Conservation (phyloP, 2,797 vertebrate genomes). For the Rhadinocentrus ornatus region DNA sequence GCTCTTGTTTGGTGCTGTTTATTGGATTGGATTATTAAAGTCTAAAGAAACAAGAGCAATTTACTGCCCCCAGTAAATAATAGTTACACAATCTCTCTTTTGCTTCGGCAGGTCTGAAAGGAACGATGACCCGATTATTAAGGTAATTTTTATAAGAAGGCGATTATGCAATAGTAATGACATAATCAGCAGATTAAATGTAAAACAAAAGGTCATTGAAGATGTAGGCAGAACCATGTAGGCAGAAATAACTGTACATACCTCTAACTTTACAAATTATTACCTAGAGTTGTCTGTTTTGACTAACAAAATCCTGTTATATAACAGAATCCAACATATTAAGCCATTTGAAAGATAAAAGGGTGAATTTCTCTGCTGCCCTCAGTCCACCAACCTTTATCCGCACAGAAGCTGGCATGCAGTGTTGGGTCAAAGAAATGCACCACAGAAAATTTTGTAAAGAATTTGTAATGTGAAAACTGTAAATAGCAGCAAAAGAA, state of each 20-base stretch:
- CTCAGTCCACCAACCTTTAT: neutral
- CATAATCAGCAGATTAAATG: conserved; percentile 60
- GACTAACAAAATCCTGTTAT: neutral
- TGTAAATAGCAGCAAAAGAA: neutral
- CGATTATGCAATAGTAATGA: conserved; percentile 60
- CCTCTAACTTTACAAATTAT: conserved; percentile 1
- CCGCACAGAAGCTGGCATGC: neutral
- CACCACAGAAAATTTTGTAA: neutral
- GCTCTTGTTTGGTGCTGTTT: no score
- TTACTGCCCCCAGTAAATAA: neutral
- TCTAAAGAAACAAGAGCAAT: no score
- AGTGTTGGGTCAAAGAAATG: neutral
- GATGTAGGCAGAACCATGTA: conserved; percentile 51
- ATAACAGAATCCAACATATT: neutral
- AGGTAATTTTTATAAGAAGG: conserved; percentile 50
- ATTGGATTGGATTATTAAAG: no score
- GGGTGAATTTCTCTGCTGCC: neutral
- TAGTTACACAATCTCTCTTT: conserved; percentile 32
- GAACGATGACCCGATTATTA: conserved; percentile 37
- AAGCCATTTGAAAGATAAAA: neutral
- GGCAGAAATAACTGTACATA: conserved; percentile 25
- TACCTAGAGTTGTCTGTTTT: neutral
- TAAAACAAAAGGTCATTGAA: conserved; percentile 49
- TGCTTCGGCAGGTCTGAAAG: conserved; percentile 16
- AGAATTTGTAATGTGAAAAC: neutral